Conservation (phyloP, 2,797 vertebrate species). For the Falco rusticolus region DNA sequence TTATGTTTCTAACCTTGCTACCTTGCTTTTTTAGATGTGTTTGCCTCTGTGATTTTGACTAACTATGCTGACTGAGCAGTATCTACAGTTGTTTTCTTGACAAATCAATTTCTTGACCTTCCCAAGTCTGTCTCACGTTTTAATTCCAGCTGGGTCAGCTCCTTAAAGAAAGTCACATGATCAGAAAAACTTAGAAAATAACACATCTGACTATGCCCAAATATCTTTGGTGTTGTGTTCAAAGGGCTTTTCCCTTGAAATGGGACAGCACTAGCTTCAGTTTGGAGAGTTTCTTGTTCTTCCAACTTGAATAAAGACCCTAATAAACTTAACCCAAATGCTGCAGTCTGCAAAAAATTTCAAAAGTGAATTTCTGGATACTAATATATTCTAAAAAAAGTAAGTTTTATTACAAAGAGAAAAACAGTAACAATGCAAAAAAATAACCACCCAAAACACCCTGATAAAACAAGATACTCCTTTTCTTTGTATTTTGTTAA, state of each 20-base stretch:
- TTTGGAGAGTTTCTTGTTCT: background rate
- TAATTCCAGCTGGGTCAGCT: background rate
- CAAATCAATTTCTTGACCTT: background rate
- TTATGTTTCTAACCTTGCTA: background rate
- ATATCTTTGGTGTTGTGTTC: background rate
- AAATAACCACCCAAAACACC: background rate
- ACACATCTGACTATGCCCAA: background rate
- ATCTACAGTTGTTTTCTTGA: background rate
- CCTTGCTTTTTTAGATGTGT: background rate
- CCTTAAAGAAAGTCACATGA: background rate
- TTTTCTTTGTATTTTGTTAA: slow-evolving; percentile 3
- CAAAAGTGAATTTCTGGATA: slow-evolving; percentile 6
- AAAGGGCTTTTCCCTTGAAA: background rate
- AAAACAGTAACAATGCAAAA: background rate
- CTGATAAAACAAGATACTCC: background rate
- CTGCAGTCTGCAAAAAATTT: background rate
- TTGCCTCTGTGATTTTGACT: background rate
- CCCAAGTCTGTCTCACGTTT: background rate
- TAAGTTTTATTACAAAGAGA: background rate
- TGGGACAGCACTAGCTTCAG: background rate
- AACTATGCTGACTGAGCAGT: background rate
- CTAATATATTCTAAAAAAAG: background rate
- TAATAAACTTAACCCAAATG: background rate
- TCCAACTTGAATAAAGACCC: background rate
- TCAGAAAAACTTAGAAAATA: background rate